phyloP scores from a whole-genome alignment of 2,113 vertebrate species.

The Fukomys damarensis region DNA sequence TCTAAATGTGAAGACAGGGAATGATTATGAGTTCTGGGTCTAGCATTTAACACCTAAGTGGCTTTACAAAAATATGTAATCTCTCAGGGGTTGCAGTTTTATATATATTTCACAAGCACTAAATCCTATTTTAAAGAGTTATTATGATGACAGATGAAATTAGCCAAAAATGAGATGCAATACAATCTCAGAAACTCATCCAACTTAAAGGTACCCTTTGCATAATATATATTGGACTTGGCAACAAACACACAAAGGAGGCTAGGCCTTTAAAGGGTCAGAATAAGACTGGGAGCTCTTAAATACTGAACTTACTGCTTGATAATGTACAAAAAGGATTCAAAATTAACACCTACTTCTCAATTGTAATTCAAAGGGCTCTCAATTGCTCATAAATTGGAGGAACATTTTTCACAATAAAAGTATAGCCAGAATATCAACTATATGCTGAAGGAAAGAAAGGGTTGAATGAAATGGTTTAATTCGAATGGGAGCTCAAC shows the following conservation, averaged over 20 bases:
- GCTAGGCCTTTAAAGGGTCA: conserved; percentile 4
- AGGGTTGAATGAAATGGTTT: conserved; percentile 1
- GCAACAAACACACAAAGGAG: conserved; percentile 37
- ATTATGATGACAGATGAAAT: conserved; percentile 50
- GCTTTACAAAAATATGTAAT: not conserved
- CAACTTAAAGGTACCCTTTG: conserved; percentile 18
- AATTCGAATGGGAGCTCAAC: not conserved
- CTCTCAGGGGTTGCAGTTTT: not conserved
- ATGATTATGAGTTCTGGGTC: not conserved
- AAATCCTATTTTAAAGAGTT: conserved; percentile 40
- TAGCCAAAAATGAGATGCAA: conserved; percentile 8
- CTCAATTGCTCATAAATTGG: not conserved
- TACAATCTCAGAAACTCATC: not conserved
- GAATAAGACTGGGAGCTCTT: conserved; percentile 1
- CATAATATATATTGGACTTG: not conserved
- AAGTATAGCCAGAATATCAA: conserved; percentile 39
- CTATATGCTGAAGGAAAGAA: not conserved
- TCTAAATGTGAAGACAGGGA: not conserved
- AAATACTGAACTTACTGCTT: not conserved
- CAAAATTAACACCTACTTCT: not conserved
- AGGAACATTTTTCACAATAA: conserved; percentile 40
- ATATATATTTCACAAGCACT: not conserved
- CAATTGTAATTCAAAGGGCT: not conserved
- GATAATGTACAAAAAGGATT: conserved; percentile 9
- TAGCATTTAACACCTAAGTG: not conserved